Evolutionary conservation across 2,113 vertebrate species (phyloP).

Genomic region (Manacus vitellinus): DNA sequence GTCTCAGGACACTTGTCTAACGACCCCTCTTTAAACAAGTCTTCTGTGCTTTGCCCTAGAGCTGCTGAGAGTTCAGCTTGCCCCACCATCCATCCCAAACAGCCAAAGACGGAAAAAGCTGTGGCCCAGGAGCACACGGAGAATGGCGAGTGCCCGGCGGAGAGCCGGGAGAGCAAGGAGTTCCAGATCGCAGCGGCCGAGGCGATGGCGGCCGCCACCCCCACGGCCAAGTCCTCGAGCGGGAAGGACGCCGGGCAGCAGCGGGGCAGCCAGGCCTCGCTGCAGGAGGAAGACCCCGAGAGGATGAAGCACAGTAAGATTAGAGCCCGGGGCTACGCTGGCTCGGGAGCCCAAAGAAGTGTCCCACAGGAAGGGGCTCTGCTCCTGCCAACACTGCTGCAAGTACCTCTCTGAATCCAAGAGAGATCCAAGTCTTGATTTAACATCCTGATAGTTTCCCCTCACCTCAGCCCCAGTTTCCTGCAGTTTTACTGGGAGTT

Average conservation of each 20-base stretch:
- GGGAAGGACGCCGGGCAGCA: constrained; percentile 75
- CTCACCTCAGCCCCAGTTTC: background rate
- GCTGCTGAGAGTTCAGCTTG: constrained; percentile 82
- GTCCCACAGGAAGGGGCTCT: accelerated
- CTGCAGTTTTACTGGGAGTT: background rate
- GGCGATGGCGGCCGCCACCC: constrained; percentile 12
- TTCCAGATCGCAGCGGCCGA: constrained; percentile 75
- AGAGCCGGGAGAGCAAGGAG: constrained; percentile 75
- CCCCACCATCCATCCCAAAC: constrained; percentile 87
- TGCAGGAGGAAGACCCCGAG: constrained; percentile 89
- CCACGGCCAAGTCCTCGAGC: constrained; percentile 44
- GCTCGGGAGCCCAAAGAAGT: background rate
- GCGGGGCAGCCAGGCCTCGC: constrained; percentile 64
- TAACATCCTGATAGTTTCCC: background rate
- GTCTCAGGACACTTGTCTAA: constrained; percentile 1
- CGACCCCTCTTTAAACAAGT: constrained; percentile 56
- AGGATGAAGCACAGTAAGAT: constrained; percentile 96
- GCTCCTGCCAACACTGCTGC: background rate
- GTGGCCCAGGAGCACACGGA: constrained; percentile 76
- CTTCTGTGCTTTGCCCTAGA: constrained; percentile 77
- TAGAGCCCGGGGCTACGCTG: background rate
- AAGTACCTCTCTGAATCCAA: background rate
- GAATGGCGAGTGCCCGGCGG: constrained; percentile 82
- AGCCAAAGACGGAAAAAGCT: constrained; percentile 84
- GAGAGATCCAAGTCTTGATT: background rate